Conservation (phyloP, 2,113 vertebrate genomes). For the Leiothrix lutea region DNA sequence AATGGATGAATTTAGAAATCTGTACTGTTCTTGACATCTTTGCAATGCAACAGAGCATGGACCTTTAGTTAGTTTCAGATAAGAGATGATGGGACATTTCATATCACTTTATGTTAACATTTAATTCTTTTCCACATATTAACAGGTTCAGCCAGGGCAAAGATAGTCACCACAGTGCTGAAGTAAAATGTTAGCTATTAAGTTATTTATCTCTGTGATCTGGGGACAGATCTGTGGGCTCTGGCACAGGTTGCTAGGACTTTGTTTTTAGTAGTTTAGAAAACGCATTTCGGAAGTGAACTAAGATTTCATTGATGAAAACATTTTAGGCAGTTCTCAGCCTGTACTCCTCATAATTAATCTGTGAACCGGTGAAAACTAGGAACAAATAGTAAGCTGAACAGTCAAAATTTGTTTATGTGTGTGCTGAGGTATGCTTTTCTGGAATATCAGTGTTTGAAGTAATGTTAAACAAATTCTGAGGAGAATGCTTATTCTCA, state of each 20-base stretch:
- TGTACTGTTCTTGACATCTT: not conserved
- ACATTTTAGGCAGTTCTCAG: not conserved
- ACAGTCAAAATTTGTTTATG: not conserved
- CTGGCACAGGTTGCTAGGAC: not conserved
- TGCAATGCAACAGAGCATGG: not conserved
- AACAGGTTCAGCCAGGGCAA: not conserved
- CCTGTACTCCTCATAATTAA: not conserved
- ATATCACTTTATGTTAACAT: not conserved
- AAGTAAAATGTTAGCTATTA: conserved; percentile 35
- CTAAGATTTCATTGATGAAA: not conserved
- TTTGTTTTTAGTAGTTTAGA: not conserved
- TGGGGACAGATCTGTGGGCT: not conserved
- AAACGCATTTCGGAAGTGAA: not conserved
- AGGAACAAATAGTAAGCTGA: not conserved
- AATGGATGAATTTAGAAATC: not conserved
- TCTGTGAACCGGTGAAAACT: not conserved
- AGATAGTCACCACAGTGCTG: not conserved
- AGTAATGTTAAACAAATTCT: not conserved
- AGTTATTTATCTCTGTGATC: not conserved
- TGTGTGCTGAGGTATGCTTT: not conserved
- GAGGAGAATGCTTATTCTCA: not conserved
- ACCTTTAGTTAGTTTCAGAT: not conserved
- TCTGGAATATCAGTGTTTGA: not conserved
- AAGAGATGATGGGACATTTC: not conserved
- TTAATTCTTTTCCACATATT: conserved; percentile 7